Evolutionary conservation across 2,888 invertebrate genomes (phyloP).

Genomic region (Sepioteuthis lessoniana): DNA sequence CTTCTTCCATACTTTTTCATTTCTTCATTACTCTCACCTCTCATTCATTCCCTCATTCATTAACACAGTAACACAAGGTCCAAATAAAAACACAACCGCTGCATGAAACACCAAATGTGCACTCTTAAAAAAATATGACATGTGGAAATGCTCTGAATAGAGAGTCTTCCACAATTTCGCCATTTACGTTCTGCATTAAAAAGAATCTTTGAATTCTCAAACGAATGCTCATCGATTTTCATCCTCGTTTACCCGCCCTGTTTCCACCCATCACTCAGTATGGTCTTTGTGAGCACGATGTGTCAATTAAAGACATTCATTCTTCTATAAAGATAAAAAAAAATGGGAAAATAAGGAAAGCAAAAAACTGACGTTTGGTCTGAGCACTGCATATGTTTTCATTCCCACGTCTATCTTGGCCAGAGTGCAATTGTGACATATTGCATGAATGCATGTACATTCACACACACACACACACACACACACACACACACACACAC

Average conservation of each 20-base stretch:
- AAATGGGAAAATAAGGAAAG: not conserved
- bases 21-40: not conserved
- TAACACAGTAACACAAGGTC: conserved; percentile 13
- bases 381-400: not conserved
- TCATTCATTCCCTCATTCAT: not conserved
- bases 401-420: conserved; percentile 33
- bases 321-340: conserved; percentile 14
- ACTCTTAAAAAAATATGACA: conserved; percentile 3
- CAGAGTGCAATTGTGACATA: not conserved
- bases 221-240: not conserved
- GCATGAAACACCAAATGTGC: conserved; percentile 8
- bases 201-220: conserved; percentile 33
- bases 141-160: not conserved
- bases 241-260: conserved; percentile 8
- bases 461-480: not conserved
- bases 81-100: not conserved
- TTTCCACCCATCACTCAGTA: conserved; percentile 18
- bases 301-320: conserved; percentile 33
- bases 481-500: not conserved
- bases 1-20: not conserved
- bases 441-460: not conserved
- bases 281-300: conserved; percentile 20
- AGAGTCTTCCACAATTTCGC: conserved; percentile 8
- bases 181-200: conserved; percentile 8
- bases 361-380: conserved; percentile 21